Percentiles rank a stretch among this genome's conserved stretches.
These are phyloP conservation scores for Tolmerus cingulatus DNA, from an alignment of 2,888 invertebrate species.

Conservation along the genomic window DNA sequence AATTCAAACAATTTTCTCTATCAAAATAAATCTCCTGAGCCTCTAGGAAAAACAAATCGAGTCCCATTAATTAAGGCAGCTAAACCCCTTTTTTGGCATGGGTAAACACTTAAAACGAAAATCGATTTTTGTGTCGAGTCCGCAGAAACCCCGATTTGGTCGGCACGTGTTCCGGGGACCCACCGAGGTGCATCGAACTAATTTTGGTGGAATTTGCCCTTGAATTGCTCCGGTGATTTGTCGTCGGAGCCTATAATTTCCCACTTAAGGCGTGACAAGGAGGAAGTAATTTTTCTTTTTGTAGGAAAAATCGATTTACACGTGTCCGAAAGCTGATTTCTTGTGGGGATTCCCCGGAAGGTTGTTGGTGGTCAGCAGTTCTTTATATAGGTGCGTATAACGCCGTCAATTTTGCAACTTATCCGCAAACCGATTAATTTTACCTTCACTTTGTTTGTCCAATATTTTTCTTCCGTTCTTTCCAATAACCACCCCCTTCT, in stretches of 20 bases:
- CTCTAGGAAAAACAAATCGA: not conserved
- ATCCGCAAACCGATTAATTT: not conserved
- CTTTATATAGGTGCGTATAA: not conserved
- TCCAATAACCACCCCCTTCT: not conserved
- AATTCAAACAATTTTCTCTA: not conserved
- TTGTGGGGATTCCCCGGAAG: not conserved
- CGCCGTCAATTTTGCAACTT: not conserved
- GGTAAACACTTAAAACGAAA: not conserved
- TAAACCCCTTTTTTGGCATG: not conserved
- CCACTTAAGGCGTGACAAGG: not conserved
- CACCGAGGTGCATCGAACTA: not conserved
- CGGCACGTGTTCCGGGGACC: not conserved
- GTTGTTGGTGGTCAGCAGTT: not conserved
- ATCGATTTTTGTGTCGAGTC: not conserved
- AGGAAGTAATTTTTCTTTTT: not conserved
- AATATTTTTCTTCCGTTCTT: not conserved
- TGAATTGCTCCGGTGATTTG: not conserved
- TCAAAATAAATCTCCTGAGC: not conserved
- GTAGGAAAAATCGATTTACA: not conserved
- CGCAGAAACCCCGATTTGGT: not conserved
- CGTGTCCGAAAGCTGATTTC: not conserved
- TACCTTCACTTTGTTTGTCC: not conserved
- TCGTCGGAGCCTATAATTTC: not conserved
- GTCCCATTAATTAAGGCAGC: not conserved
- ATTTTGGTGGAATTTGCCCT: not conserved